Conservation (phyloP, 2,888 invertebrate species). For the Tridacna gigas region DNA sequence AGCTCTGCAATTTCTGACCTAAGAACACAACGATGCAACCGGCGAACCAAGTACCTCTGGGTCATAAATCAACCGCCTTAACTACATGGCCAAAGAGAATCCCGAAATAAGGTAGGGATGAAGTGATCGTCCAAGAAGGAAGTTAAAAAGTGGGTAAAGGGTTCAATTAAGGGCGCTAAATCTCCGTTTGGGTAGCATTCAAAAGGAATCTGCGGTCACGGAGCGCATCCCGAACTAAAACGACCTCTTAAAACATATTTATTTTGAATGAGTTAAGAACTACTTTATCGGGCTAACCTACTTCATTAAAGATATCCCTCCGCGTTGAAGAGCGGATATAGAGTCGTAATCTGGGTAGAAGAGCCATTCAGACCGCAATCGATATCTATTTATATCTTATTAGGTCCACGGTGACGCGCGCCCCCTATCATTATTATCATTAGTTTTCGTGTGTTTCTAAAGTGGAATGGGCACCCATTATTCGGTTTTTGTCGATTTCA, state of each 20-base stretch:
- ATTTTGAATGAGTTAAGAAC: constrained; percentile 12
- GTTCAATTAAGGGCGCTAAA: too few species aligned
- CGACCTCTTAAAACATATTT: constrained; percentile 12
- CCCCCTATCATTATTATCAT: constrained; percentile 28
- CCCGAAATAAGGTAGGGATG: too few species aligned
- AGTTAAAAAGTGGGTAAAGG: too few species aligned
- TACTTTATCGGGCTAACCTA: constrained; percentile 15
- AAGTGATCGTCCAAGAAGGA: too few species aligned
- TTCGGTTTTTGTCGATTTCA: constrained; percentile 6
- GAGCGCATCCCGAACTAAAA: constrained; percentile 6
- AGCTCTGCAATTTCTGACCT: too few species aligned
- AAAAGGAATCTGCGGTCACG: neutral
- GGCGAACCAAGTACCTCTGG: too few species aligned
- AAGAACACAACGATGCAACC: too few species aligned
- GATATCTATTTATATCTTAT: constrained; percentile 28
- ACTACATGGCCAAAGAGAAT: too few species aligned
- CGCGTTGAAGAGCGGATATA: constrained; percentile 28
- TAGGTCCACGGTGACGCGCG: constrained; percentile 19
- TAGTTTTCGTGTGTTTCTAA: constrained; percentile 20
- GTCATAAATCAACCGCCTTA: too few species aligned
- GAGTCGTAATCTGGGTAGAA: constrained; percentile 19
- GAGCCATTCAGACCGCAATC: constrained; percentile 17
- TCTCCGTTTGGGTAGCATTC: neutral
- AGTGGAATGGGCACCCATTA: neutral
- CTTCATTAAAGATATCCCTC: constrained; percentile 32